phyloP scores from a whole-genome alignment of 2,888 invertebrate species.

The Opisthograptis luteolata region DNA sequence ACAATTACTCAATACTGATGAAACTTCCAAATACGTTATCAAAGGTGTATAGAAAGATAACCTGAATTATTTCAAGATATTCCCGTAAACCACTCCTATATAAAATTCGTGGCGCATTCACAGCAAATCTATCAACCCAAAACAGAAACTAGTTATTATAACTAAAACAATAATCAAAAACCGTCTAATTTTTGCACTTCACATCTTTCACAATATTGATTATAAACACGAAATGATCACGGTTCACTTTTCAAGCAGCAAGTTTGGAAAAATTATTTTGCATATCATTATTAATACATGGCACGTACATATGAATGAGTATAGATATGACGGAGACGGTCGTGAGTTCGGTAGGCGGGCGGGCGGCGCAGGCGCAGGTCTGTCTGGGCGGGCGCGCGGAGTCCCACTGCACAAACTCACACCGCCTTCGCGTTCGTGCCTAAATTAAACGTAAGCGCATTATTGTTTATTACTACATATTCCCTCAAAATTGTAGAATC shows the following conservation, averaged over 20 bases:
- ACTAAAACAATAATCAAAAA: too few relatives aligned
- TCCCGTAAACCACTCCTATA: neutral
- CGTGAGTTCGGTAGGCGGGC: slow-evolving; percentile 22
- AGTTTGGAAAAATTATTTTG: neutral
- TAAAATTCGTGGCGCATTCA: too few relatives aligned
- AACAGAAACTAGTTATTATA: too few relatives aligned
- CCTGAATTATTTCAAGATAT: too few relatives aligned
- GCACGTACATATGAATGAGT: slow-evolving; percentile 3
- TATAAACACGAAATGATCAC: slow-evolving; percentile 5
- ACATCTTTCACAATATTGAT: neutral
- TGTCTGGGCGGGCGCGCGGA: slow-evolving; percentile 42
- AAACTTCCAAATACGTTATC: too few relatives aligned
- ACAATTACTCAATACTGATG: too few relatives aligned
- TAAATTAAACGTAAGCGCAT: slow-evolving; percentile 61
- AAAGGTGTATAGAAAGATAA: too few relatives aligned
- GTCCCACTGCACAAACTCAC: slow-evolving; percentile 51
- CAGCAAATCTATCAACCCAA: neutral
- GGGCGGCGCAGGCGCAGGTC: slow-evolving; percentile 39
- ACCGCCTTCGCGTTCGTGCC: slow-evolving; percentile 42
- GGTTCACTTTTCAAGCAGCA: slow-evolving; percentile 1
- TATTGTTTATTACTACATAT: slow-evolving; percentile 76
- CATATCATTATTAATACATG: slow-evolving; percentile 1
- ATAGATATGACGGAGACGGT: neutral
- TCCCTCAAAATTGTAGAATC: slow-evolving; percentile 63
- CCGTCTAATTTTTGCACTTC: neutral